Evolutionary conservation across 2,888 invertebrate species (phyloP), one percentile per base, ranked within the genome.

Genomic region (Drosophila lacicola): DNA sequence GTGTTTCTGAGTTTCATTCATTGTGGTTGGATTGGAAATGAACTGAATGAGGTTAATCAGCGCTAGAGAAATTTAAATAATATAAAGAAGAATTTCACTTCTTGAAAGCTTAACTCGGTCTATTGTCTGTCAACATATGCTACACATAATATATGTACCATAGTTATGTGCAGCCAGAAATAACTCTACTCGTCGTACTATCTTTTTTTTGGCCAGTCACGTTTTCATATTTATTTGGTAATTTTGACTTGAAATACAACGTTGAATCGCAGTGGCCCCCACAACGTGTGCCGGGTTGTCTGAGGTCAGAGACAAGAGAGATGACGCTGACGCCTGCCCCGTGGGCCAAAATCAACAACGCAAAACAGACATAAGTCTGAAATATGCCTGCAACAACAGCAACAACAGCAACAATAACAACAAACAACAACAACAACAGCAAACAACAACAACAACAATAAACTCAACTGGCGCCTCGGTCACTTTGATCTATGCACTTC

Each of bases 401-500:
- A 64, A 41, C 21, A 53, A 41, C 13, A 61, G 61, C 33, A 41
- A 19, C 33, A 54, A 41, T 50, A 14, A 68, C 51, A 21, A 57
- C 64, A 19, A 44, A 58, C 56, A 66, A 60, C 45, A 72, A 56
- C 37, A 57, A 68, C 17, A 17, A 39, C 44, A 55, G 44, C 37
- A 54, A 68, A 54, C 29, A 57, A 67, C 21, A 44, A 58, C 56
- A 66, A 60, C 45, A 72, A 56, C 37, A 57, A 68, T 72, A 63
- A 78, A 56, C 56, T 37, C 42, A 44, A 73, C 64, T 64, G 84
- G 82, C 87, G 84, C 82, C 82, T 82, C 80, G 80, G 86, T 80
- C 73, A 82, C 84, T 84, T 84, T 84, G 88, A 88, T 84, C 84
- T 85, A 70, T 78, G 88, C 80, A 88, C 88, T 88, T 84, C 88